phyloP scores from a whole-genome alignment of 1,140 invertebrate genomes.

The Mya arenaria region DNA sequence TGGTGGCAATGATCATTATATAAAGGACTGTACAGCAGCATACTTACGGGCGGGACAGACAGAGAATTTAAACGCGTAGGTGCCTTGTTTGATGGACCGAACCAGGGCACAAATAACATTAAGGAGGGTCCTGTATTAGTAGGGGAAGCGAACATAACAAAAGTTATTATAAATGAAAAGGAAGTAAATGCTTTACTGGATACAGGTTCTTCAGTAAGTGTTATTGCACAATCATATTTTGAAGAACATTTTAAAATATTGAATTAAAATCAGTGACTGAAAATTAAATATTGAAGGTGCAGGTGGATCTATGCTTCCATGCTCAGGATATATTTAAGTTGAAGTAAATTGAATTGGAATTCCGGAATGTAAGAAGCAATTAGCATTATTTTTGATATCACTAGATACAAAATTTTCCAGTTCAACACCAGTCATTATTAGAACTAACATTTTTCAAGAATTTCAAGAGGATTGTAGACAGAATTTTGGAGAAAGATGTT shows the following conservation, averaged over 20 bases:
- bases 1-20: not conserved
- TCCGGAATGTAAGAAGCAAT: not conserved
- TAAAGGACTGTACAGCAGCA: not conserved
- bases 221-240: conserved; percentile 42
- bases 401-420: conserved; percentile 25
- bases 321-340: conserved; percentile 43
- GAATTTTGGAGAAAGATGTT: conserved; percentile 40
- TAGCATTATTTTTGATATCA: conserved; percentile 7
- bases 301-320: conserved; percentile 39
- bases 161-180: conserved; percentile 1
- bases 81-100: conserved; percentile 12
- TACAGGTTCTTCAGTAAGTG: conserved; percentile 49
- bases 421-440: conserved; percentile 33
- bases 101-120: not conserved
- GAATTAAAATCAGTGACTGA: not conserved
- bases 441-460: conserved; percentile 42
- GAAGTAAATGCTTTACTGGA: conserved; percentile 36
- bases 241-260: conserved; percentile 18
- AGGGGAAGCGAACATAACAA: not conserved
- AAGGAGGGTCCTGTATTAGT: conserved; percentile 3
- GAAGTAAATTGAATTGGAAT: not conserved
- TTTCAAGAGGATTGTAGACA: conserved; percentile 25
- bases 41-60: not conserved
- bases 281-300: conserved; percentile 34
- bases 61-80: conserved; percentile 24